Evolutionary conservation across 1,140 invertebrate genomes (phyloP), one percentile per base, ranked within the genome.

Genomic region (Vanessa tameamea): DNA sequence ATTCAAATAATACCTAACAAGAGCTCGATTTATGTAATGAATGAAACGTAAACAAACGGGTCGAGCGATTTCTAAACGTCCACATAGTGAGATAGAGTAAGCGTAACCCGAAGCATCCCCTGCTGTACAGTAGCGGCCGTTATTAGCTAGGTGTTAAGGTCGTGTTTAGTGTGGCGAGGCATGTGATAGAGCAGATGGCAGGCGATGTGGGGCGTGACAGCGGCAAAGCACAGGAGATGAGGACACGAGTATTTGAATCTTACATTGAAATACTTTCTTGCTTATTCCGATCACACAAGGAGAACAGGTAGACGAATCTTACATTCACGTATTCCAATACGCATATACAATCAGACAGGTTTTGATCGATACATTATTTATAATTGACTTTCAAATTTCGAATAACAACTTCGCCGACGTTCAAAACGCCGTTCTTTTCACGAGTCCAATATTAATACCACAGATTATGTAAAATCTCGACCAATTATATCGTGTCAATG

Each of bases 101-200:
- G 72, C 72, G 47, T 67, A 70, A 47, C 73, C 72, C 69, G 64
- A 68, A 72, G 76, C 71, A 51, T 51, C 55, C 59, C 69, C 43
- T 61, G 26, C 57, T 37, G 23, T 61, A 61, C 64, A 71, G 59
- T 47, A 66, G 73, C 72, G 82, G 80, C 77, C 84, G 81, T 83
- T 87, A 82, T 83, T 83, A 88, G 83, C 84, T 73, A 80, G 82
- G 86, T 82, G 87, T 88, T 89, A 89, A 77, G 80, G 80, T 86
- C 83, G 84, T 61, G 57, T 91, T 91, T 89, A 90, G 89, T 87
- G 85, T 91, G 74, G 89, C 88, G 82, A 90, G 88, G 88, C 87
- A 84, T 83, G 86, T 89, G 88, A 89, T 81, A 87, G 82, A 86
- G 87, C 85, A 37, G 57, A 79, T 83, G 84, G 87, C 85, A 88